Evolutionary conservation across 2,888 invertebrate species (phyloP).

Genomic region (Parnassius orleans): DNA sequence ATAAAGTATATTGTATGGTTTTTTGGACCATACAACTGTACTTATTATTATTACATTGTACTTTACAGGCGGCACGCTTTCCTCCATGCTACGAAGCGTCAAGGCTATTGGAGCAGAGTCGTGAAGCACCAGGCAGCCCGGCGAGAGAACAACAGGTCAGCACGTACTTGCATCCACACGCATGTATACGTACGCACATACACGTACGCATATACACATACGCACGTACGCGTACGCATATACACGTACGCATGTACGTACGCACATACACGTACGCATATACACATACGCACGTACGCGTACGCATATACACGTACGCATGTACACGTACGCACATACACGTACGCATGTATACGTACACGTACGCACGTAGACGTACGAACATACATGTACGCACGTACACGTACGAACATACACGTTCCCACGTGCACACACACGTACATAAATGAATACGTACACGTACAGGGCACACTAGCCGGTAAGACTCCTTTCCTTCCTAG

Average conservation of each 20-base stretch:
- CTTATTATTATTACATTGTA: neutral
- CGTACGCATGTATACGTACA: too few relatives aligned
- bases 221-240: neutral
- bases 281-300: neutral
- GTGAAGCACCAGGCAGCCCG: conserved; percentile 21
- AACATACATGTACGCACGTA: too few relatives aligned
- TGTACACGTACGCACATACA: too few relatives aligned
- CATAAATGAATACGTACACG: too few relatives aligned
- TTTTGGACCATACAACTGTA: too few relatives aligned
- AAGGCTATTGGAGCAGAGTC: conserved; percentile 46
- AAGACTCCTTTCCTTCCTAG: too few relatives aligned
- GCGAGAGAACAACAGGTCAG: conserved; percentile 30
- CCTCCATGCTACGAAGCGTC: conserved; percentile 71
- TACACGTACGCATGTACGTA: neutral
- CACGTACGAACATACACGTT: too few relatives aligned
- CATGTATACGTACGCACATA: neutral
- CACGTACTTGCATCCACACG: too few relatives aligned
- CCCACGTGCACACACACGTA: too few relatives aligned
- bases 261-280: neutral
- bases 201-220: neutral
- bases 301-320: neutral
- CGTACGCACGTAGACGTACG: too few relatives aligned
- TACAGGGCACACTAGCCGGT: too few relatives aligned
- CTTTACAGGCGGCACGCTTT: conserved; percentile 53
- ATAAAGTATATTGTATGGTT: too few relatives aligned